Evolutionary conservation across 2,797 vertebrate species (phyloP), one percentile per base, ranked within the genome.

Genomic region (Myotis vivesi): DNA sequence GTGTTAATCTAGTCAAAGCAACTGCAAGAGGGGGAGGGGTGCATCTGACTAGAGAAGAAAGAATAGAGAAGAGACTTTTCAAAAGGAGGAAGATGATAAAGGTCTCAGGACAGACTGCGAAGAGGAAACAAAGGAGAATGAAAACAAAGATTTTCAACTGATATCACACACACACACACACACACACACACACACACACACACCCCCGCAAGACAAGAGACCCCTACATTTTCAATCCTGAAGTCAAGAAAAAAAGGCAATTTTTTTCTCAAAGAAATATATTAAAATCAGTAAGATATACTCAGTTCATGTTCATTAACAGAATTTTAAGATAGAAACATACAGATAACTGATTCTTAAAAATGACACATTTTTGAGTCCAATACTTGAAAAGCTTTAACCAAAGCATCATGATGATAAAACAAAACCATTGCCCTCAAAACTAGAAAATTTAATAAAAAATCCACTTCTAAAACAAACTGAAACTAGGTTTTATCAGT

Each of bases 1-100:
- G 62, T 75, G 22, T 81, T 90, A 80, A n/a, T 66, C 46, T 49
- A 81, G 68, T 69, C 59, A 94, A 77, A 93, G 30, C 66, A 66
- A 64, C n/a, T 17, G 28, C 17, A 77, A 62, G 16, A 0, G 3
- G 33, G 51, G 69, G 68, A n/a, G 38, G 38, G 13, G 46, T 6
- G 6, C 6, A 6, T 69, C 11, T 46, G n/a, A 87, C 80, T 0
- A 72, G 51, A 17, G 20, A 46, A 69, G 30, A 66, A 17, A 9
- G 33, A 75, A 41, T 6, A 75, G 73, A 77, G 33, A 77, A 49
- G 23, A 80, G 64, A 33, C 17, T 13, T 25, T 53, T 53, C 10
- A 76, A 11, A 16, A 41, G 59, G 41, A 69, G n/a, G n/a, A 44
- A 72, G 49, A 68, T 20, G 57, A 84, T 1, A 80, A 68, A 79